Conservation (phyloP, 2,113 vertebrate genomes). For the Heteronetta atricapilla region DNA sequence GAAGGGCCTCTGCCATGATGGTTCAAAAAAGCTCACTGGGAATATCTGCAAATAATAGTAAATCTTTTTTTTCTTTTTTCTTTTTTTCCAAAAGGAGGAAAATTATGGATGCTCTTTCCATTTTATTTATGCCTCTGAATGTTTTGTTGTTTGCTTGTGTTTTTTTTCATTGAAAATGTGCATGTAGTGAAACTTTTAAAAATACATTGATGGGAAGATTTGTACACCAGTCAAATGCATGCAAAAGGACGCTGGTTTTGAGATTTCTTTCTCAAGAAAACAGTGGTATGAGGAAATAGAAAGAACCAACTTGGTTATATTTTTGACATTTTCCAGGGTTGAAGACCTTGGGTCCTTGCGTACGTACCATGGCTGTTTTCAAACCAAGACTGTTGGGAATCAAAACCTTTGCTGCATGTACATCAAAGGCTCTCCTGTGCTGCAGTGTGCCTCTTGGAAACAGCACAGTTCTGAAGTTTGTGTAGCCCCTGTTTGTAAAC, state of each 20-base stretch:
- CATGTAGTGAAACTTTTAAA: neutral
- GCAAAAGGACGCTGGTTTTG: neutral
- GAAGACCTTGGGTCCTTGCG: neutral
- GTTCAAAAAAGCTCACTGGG: neutral
- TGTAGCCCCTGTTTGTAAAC: neutral
- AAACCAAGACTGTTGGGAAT: neutral
- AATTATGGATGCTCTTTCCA: neutral
- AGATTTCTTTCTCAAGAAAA: neutral
- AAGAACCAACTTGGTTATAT: neutral
- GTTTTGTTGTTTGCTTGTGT: neutral
- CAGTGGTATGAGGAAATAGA: neutral
- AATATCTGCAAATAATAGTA: neutral
- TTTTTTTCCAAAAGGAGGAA: neutral
- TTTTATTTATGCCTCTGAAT: neutral
- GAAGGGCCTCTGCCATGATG: neutral
- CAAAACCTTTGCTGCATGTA: neutral
- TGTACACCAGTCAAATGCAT: neutral
- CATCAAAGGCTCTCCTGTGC: neutral
- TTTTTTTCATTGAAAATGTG: neutral
- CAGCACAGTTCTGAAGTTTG: neutral
- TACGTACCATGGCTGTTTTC: neutral
- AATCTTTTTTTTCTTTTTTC: neutral
- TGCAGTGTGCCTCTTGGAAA: neutral
- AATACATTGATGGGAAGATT: neutral
- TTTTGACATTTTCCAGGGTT: neutral